Evolutionary conservation across 2,888 invertebrate genomes (phyloP).

Genomic region (Camponotus fellah): DNA sequence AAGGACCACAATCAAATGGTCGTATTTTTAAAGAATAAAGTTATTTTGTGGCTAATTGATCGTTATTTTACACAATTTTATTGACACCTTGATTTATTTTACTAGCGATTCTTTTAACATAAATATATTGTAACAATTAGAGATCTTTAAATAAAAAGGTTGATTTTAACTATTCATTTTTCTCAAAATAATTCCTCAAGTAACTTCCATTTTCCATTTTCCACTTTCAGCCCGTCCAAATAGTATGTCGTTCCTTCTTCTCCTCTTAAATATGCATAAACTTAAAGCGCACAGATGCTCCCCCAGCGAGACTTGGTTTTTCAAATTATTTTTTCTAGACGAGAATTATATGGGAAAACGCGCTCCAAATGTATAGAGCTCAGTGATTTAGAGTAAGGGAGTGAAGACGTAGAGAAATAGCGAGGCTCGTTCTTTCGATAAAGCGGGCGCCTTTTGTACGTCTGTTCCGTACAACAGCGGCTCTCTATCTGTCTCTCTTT

Average conservation of each 20-base stretch:
- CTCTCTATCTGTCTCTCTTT: conserved; percentile 48
- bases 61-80: too few species aligned
- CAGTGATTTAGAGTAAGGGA: conserved; percentile 27
- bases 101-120: too few species aligned
- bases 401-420: conserved; percentile 30
- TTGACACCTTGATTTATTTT: too few species aligned
- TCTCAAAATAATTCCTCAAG: neutral
- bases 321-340: neutral
- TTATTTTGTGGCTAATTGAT: too few species aligned
- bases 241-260: neutral
- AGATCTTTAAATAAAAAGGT: neutral
- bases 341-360: neutral
- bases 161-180: neutral
- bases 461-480: conserved; percentile 36
- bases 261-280: neutral
- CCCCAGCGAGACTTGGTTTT: neutral
- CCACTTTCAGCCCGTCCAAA: neutral
- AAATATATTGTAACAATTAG: too few species aligned
- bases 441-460: conserved; percentile 38
- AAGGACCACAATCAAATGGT: too few species aligned
- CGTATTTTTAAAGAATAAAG: too few species aligned
- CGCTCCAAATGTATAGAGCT: neutral
- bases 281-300: neutral
- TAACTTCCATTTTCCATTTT: conserved; percentile 7
- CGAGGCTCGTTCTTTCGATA: conserved; percentile 29